phyloP scores from a whole-genome alignment of 2,888 invertebrate species.

The Drosophila kanekoi region DNA sequence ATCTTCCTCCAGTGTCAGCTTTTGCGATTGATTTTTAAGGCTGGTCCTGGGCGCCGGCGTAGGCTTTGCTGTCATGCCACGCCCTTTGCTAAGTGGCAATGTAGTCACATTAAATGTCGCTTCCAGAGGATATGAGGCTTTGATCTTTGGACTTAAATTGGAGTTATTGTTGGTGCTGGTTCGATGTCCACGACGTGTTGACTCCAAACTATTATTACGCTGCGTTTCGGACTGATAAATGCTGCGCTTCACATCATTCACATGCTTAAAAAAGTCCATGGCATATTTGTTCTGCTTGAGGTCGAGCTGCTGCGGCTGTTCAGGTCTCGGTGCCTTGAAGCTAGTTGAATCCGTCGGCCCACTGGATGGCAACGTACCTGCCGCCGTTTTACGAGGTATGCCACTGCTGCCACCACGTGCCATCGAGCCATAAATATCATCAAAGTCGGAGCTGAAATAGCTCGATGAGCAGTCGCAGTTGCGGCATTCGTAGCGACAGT shows the following conservation, averaged over 20 bases:
- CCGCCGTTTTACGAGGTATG: constrained; percentile 81
- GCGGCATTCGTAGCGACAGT: constrained; percentile 84
- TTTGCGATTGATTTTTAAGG: constrained; percentile 51
- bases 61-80: constrained; percentile 63
- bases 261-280: constrained; percentile 85
- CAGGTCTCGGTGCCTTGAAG: constrained; percentile 37
- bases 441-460: constrained; percentile 85
- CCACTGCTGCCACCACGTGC: constrained; percentile 75
- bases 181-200: constrained; percentile 41
- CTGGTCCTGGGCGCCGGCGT: constrained; percentile 82
- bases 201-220: constrained; percentile 71
- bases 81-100: constrained; percentile 81
- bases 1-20: constrained; percentile 28
- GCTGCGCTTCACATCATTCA: constrained; percentile 85
- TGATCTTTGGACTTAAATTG: constrained; percentile 59
- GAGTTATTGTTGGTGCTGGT: constrained; percentile 24
- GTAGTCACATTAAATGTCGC: constrained; percentile 69
- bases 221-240: constrained; percentile 84
- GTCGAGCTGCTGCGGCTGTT: constrained; percentile 73
- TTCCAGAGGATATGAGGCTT: constrained; percentile 32
- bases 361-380: constrained; percentile 78
- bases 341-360: constrained; percentile 28
- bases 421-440: constrained; percentile 82
- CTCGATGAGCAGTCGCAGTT: constrained; percentile 85
- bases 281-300: constrained; percentile 85